phyloP scores from a whole-genome alignment of 2,888 invertebrate species.

The Drosophila nr. fundita region DNA sequence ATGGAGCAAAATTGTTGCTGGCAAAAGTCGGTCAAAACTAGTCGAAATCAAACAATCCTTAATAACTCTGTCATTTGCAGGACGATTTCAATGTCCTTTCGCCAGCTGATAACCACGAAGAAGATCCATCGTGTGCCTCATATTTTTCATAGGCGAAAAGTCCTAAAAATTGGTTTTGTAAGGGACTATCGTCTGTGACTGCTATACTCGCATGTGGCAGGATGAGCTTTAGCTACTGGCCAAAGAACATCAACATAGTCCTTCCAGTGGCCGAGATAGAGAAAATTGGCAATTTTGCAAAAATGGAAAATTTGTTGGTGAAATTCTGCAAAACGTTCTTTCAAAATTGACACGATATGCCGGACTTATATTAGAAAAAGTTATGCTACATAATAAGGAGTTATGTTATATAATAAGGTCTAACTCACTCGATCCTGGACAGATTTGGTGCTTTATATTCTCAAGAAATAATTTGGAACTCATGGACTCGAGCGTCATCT shows the following conservation, averaged over 20 bases:
- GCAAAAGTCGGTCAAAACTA: background rate
- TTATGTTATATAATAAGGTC: no score
- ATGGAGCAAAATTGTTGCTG: background rate
- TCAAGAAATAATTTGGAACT: background rate
- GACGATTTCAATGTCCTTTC: background rate
- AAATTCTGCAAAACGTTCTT: background rate
- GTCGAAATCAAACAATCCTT: background rate
- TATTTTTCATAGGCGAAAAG: background rate
- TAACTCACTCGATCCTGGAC: background rate
- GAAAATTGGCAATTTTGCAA: background rate
- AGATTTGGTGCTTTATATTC: background rate
- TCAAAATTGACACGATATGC: background rate
- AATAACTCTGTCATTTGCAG: background rate
- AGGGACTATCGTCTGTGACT: background rate
- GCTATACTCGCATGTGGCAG: background rate
- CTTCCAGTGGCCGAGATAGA: background rate
- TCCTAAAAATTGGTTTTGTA: no score
- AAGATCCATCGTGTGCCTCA: background rate
- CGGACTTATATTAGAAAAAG: background rate
- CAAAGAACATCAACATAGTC: background rate
- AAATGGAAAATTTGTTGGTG: background rate
- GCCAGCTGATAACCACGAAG: background rate
- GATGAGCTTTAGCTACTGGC: background rate
- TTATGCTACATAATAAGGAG: background rate
- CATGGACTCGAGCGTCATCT: background rate